Evolutionary conservation across 2,888 invertebrate species (phyloP).

Genomic region (Limulus polyphemus): DNA sequence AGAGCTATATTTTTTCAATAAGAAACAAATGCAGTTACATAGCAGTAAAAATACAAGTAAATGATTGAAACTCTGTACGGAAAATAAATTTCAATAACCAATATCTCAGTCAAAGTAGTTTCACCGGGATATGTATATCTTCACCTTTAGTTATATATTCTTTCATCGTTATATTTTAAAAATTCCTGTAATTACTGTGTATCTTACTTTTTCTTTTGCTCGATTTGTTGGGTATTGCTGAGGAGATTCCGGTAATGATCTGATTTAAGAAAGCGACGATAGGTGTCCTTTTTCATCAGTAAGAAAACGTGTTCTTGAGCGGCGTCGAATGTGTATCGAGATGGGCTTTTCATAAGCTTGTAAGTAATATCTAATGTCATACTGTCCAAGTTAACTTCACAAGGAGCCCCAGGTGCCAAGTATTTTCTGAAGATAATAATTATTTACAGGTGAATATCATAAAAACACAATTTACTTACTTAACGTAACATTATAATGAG

Average conservation of each 20-base stretch:
- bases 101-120: no score
- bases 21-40: no score
- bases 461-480: background rate
- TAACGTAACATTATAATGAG: background rate
- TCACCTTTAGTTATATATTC: no score
- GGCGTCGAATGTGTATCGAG: slow-evolving; percentile 79
- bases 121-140: no score
- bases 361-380: slow-evolving; percentile 84
- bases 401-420: slow-evolving; percentile 79
- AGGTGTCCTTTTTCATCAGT: slow-evolving; percentile 94
- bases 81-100: no score
- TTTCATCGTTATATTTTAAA: no score
- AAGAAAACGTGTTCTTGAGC: slow-evolving; percentile 93
- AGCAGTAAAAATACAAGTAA: no score
- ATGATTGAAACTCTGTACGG: no score
- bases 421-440: slow-evolving; percentile 56
- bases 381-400: slow-evolving; percentile 94
- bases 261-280: slow-evolving; percentile 91
- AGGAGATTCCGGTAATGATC: slow-evolving; percentile 83
- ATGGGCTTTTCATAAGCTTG: slow-evolving; percentile 64
- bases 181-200: no score
- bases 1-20: no score
- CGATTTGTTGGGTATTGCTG: slow-evolving; percentile 64
- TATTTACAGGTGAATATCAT: background rate
- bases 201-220: slow-evolving; percentile 43